Evolutionary conservation across 2,888 invertebrate species (phyloP), one percentile per base, ranked within the genome.

Genomic region (Luperina testacea): DNA sequence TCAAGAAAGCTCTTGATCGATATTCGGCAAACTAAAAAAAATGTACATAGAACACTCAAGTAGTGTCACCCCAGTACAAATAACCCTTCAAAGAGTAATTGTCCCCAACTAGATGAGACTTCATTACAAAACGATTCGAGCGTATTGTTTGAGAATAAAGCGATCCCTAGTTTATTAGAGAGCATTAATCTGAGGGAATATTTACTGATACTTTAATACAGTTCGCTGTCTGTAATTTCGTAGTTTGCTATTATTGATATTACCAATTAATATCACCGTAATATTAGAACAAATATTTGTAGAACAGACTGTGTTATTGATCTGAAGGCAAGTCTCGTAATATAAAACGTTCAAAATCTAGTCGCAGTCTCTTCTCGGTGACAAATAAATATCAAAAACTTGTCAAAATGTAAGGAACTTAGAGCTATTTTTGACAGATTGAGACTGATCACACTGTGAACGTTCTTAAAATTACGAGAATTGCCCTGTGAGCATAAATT

Each of bases 181-280:
- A 76, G 32, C 80, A 89, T 85, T 89, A 74, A 88, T 87, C 85
- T 68, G 4, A 69, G 15, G 27, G 45, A 69, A 81, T 83, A 87
- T 87, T 87, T 75, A 70, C 74, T 78, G 77, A 74, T 89, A 79
- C 77, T 89, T 89, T 78, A 87, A 80, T 82, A 87, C 68, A 85
- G 80, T 80, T 82, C 67, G 27, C 68, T 69, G 67, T 64, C 75
- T n/a, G 57, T 87, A 78, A 80, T 77, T 77, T 77, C 70, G 78
- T 84, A 74, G 73, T 70, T 75, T 63, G n/a, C 42, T 74, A 63
- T 77, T 48, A 70, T 78, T 84, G 75, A 74, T 82, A 77, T 72
- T 72, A 71, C 45, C 63, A 81, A 84, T 87, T 73, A 80, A 80
- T 77, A 72, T 76, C 27, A 45, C 27, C 53, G 32, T 17, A 17